Conservation (phyloP, 2,888 invertebrate genomes). For the Allacma fusca region DNA sequence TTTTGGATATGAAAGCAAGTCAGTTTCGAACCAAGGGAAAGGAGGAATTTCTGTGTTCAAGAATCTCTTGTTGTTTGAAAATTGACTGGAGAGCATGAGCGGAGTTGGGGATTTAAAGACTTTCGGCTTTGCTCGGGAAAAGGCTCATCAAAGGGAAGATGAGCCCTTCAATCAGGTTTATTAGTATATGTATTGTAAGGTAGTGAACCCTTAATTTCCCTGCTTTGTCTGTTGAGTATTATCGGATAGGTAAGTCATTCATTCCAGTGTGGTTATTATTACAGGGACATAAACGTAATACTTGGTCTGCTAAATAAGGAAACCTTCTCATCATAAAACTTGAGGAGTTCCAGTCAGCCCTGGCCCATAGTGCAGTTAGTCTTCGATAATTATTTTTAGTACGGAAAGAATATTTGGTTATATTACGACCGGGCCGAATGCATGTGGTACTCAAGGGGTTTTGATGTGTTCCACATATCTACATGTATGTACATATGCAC, state of each 20-base stretch:
- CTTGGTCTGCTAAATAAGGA: constrained; percentile 14
- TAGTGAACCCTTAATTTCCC: constrained; percentile 7
- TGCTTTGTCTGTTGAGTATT: background rate
- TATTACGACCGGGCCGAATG: background rate
- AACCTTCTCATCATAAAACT: constrained; percentile 17
- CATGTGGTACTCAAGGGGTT: constrained; percentile 1
- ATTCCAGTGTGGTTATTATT: constrained; percentile 1
- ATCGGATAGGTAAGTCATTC: constrained; percentile 20
- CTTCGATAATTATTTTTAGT: constrained; percentile 22
- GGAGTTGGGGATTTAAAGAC: background rate
- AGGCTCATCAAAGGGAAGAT: constrained; percentile 38
- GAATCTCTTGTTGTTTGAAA: constrained; percentile 20
- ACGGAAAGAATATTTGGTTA: background rate
- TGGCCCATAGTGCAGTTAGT: background rate
- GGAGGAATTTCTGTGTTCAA: background rate
- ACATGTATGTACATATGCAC: background rate
- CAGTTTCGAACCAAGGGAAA: too few species aligned
- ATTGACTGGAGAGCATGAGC: background rate
- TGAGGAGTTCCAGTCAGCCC: background rate
- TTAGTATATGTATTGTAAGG: constrained; percentile 27
- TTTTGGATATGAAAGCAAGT: too few species aligned
- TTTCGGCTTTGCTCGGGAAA: constrained; percentile 31
- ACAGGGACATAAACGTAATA: constrained; percentile 20
- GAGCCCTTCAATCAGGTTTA: constrained; percentile 43
- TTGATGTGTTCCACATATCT: background rate